Base-by-base conservation (phyloP, 2,888 invertebrate species). In the Caenorhabditis sinica region DNA sequence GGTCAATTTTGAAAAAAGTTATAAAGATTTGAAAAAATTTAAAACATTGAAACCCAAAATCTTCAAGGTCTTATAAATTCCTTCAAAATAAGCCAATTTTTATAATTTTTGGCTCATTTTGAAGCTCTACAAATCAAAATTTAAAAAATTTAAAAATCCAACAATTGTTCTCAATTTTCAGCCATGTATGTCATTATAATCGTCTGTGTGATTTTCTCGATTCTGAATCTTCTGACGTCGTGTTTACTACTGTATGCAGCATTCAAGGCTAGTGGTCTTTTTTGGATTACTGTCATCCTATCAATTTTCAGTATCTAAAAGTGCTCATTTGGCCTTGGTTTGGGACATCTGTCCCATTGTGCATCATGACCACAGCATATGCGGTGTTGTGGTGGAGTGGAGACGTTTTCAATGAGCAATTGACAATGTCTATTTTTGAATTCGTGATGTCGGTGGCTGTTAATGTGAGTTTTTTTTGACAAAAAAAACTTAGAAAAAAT, bases 381-480 rank as follows among this genome's bases (percentile, higher is more conserved):
- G 88, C 91, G 8, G 90, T 92, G 0, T 65, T 92, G 5, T 92
- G 92, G 92, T 92, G 92, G 92, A 88, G 88, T 63, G 92, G 92
- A 30, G 92, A 92, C 73, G 86, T 92, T 40, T 92, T 92, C 87
- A 91, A 89, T 65, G 92, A 90, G 60, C 92, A 92, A 69, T 77
- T 92, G 25, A 90, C 90, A 3, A 88, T 91, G 87, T 90, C 90
- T 15, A 88, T 92, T 1, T 90, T 91, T 9, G 92, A 92, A 58
- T 92, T 92, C 79, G 90, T 91, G 1, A 87, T 92, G 86, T 89
- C 91, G 13, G 85, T 91, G 9, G 91, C 89, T 0, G 68, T 91
- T 8, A 88, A 87, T 71, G 83, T 88, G 17, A 63, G 82, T 77
- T 30, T 20, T 20, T 36, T 28, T 40, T 56, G 8, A 33, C 5